A percentile compares a stretch with the other conserved stretches of the same genome.
phyloP scores from a whole-genome alignment of 2,888 invertebrate species.

The Metallyticus violacea region DNA sequence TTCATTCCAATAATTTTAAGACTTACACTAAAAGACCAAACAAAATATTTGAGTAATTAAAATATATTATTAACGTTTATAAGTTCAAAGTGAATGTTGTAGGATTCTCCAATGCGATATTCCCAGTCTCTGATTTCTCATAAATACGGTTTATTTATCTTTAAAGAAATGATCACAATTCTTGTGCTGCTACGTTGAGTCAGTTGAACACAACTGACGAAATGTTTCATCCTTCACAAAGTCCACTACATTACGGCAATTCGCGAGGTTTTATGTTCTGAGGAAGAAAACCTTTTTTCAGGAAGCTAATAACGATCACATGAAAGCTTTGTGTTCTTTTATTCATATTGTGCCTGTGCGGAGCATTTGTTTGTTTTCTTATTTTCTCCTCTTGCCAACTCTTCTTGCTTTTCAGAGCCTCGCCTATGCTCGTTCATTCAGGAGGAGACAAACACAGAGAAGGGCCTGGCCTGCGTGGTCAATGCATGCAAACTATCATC shows the following conservation, averaged over 20 bases:
- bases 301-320: background rate
- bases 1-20: too few relatives aligned
- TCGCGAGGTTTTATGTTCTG: background rate
- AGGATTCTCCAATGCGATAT: too few relatives aligned
- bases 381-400: background rate
- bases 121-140: too few relatives aligned
- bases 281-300: background rate
- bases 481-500: background rate
- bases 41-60: too few relatives aligned
- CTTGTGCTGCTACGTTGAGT: too few relatives aligned
- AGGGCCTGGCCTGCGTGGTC: background rate
- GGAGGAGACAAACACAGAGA: background rate
- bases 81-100: too few relatives aligned
- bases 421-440: background rate
- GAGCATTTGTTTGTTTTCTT: background rate
- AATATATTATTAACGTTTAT: too few relatives aligned
- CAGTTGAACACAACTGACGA: background rate
- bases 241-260: background rate
- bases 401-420: background rate
- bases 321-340: background rate
- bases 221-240: background rate
- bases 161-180: too few relatives aligned
- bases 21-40: too few relatives aligned
- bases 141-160: too few relatives aligned
- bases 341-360: background rate